These are phyloP conservation scores for Cynopterus brachyotis DNA, from an alignment of 2,113 vertebrate species.

Conservation along the genomic window DNA sequence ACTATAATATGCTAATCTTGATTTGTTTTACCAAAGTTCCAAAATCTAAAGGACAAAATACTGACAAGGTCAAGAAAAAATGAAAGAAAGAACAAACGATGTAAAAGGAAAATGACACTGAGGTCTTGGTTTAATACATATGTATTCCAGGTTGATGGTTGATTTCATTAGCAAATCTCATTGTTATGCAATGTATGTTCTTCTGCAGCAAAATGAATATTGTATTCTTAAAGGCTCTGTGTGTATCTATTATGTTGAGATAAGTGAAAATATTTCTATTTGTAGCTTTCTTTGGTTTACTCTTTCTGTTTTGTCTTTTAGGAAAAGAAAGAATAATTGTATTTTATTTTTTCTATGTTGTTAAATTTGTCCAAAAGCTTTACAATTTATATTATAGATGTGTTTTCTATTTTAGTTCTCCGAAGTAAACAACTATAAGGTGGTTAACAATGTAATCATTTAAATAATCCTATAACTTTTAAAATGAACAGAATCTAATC, in stretches of 20 bases:
- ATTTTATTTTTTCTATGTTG: slow-evolving; percentile 37
- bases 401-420: slow-evolving; percentile 55
- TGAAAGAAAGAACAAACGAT: slow-evolving; percentile 92
- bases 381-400: slow-evolving; percentile 44
- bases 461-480: slow-evolving; percentile 52
- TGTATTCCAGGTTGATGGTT: slow-evolving; percentile 99
- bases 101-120: slow-evolving; percentile 96
- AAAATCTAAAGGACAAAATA: slow-evolving; percentile 81
- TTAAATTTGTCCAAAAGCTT: slow-evolving; percentile 49
- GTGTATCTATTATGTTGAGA: slow-evolving; percentile 76
- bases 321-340: slow-evolving; percentile 51
- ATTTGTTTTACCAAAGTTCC: slow-evolving; percentile 77
- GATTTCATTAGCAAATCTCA: slow-evolving; percentile 99
- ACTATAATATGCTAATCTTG: slow-evolving; percentile 63
- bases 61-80: slow-evolving; percentile 83
- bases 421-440: slow-evolving; percentile 17
- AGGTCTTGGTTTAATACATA: slow-evolving; percentile 98
- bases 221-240: slow-evolving; percentile 91
- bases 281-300: slow-evolving; percentile 63
- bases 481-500: slow-evolving; percentile 40
- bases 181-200: slow-evolving; percentile 99
- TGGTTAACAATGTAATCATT: slow-evolving; percentile 49
- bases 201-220: slow-evolving; percentile 99
- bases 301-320: slow-evolving; percentile 62
- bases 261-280: slow-evolving; percentile 75